Conservation (phyloP, 2,797 vertebrate genomes). For the Pseudochromis fuscus region DNA sequence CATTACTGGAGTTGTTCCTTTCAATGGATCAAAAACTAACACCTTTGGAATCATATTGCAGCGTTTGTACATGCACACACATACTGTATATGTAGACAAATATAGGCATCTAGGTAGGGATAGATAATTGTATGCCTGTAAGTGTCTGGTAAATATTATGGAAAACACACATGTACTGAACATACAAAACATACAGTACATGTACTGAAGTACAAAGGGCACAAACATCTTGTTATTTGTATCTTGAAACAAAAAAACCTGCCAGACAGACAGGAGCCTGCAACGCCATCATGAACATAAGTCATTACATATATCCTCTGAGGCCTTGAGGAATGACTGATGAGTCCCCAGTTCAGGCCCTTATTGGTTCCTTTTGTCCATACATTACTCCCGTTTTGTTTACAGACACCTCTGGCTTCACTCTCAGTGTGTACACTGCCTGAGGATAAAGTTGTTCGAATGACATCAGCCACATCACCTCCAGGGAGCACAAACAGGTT, state of each 20-base stretch:
- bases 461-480: slow-evolving; percentile 10
- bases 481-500: slow-evolving; percentile 31
- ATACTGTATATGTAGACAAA: too few relatives aligned
- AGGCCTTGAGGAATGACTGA: slow-evolving; percentile 28
- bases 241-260: background rate
- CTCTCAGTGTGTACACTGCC: slow-evolving; percentile 41
- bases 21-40: too few relatives aligned
- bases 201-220: too few relatives aligned
- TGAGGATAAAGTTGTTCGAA: slow-evolving; percentile 32
- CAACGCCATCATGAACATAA: background rate
- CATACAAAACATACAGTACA: background rate
- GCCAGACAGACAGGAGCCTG: slow-evolving; percentile 16
- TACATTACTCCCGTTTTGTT: slow-evolving; percentile 19
- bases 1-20: background rate
- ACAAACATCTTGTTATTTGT: background rate
- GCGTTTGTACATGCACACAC: too few relatives aligned
- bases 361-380: slow-evolving; percentile 21
- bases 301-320: slow-evolving; percentile 11
- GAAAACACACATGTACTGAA: background rate
- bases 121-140: too few relatives aligned
- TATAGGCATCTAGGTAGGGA: too few relatives aligned
- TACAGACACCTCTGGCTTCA: slow-evolving; percentile 47
- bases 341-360: background rate
- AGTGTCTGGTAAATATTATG: too few relatives aligned
- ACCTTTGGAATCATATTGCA: too few relatives aligned